Conservation (phyloP, 2,113 vertebrate species). For the Setophaga kirtlandii region DNA sequence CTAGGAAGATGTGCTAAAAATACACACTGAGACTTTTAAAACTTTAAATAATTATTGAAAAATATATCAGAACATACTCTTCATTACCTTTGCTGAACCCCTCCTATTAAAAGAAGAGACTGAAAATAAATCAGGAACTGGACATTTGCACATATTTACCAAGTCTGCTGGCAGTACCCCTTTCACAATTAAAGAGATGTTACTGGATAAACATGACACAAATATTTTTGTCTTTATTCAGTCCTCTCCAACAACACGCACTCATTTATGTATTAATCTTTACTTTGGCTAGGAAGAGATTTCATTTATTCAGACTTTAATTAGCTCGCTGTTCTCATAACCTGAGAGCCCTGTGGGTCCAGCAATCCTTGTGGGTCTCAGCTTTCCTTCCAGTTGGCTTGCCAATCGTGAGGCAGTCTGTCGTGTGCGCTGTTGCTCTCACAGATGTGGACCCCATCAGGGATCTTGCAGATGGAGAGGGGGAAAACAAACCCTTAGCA, state of each 20-base stretch:
- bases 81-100: background rate
- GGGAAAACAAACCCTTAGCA: background rate
- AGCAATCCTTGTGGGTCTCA: conserved; percentile 34
- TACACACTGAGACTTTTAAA: background rate
- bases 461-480: conserved; percentile 32
- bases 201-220: background rate
- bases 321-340: conserved; percentile 30
- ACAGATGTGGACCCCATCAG: conserved; percentile 54
- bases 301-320: conserved; percentile 29
- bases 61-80: background rate
- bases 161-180: background rate
- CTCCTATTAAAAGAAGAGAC: background rate
- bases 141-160: background rate
- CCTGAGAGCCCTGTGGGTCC: conserved; percentile 21
- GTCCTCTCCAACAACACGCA: background rate
- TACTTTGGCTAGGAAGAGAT: conserved; percentile 7
- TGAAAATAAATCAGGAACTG: background rate
- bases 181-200: background rate
- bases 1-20: background rate
- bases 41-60: background rate
- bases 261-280: conserved; percentile 31
- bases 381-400: conserved; percentile 42
- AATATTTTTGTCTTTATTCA: conserved; percentile 2
- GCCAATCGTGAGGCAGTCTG: conserved; percentile 36
- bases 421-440: background rate